Percentiles rank a stretch among this genome's conserved stretches.
Evolutionary conservation across 64 coral and sea anemone species (phyloP).

Genomic region (Montipora foliosa): DNA sequence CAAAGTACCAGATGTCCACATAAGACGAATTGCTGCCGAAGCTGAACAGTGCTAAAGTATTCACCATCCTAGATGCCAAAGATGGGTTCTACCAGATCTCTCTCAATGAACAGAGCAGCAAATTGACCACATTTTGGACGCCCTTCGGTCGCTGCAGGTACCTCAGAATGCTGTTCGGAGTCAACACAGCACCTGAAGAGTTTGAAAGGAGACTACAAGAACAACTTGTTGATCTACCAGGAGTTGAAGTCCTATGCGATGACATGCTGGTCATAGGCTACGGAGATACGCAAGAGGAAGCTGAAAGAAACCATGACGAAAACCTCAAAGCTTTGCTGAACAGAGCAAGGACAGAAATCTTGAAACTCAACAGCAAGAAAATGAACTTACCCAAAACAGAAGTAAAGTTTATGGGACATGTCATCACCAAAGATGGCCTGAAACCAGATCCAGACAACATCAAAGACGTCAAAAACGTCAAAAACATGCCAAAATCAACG

Average conservation of each 20-base stretch:
- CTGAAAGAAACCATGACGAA: no score
- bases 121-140: not conserved
- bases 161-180: not conserved
- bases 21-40: slow-evolving; percentile 42
- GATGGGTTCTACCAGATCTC: not conserved
- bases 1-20: slow-evolving; percentile 55
- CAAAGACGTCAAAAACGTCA: not conserved
- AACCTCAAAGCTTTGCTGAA: not conserved
- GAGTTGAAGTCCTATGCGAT: not conserved
- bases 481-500: not conserved
- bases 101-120: not conserved
- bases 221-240: not conserved
- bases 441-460: not conserved
- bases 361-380: not conserved
- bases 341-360: not conserved
- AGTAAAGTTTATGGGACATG: not conserved
- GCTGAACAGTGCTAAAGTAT: slow-evolving; percentile 44
- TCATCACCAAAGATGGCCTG: not conserved
- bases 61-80: slow-evolving; percentile 2
- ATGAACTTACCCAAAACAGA: not conserved
- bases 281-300: not conserved
- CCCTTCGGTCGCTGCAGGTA: not conserved
- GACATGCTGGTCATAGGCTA: not conserved
- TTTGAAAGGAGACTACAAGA: not conserved
- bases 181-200: not conserved